Evolutionary conservation across 2,888 invertebrate species (phyloP).

Genomic region (Papilio demoleus): DNA sequence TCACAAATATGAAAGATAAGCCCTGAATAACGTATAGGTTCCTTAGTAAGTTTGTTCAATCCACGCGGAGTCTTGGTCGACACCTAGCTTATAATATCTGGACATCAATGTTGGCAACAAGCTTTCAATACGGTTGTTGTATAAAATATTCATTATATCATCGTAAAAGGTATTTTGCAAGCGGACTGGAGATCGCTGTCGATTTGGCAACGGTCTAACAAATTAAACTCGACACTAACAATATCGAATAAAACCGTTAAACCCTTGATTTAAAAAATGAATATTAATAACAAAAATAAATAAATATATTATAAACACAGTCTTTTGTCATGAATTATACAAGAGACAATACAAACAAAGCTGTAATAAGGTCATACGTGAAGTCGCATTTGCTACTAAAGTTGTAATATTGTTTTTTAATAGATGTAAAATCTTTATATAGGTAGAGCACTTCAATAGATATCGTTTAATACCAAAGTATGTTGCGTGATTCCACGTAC

Average conservation of each 20-base stretch:
- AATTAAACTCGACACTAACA: slow-evolving; percentile 56
- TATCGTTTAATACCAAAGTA: no score
- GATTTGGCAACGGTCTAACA: slow-evolving; percentile 63
- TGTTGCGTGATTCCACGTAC: no score
- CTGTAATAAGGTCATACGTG: no score
- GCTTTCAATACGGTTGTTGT: slow-evolving; percentile 66
- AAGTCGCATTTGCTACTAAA: no score
- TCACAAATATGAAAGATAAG: no score
- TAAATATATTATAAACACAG: not conserved
- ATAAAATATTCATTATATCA: slow-evolving; percentile 79
- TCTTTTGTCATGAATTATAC: no score
- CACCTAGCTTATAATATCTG: slow-evolving; percentile 21
- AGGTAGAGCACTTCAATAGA: no score
- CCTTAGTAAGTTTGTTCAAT: no score
- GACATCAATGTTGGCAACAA: slow-evolving; percentile 46
- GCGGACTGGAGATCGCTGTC: slow-evolving; percentile 46
- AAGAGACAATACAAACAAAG: no score
- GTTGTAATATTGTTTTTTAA: no score
- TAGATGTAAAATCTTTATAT: no score
- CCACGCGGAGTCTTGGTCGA: not conserved
- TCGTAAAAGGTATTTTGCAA: slow-evolving; percentile 60
- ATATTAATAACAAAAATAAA: not conserved
- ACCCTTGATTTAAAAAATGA: slow-evolving; percentile 42
- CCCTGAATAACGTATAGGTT: no score
- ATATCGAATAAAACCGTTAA: slow-evolving; percentile 48